Evolutionary conservation across 2,113 vertebrate species (phyloP).

Genomic region (Loxodonta africana): DNA sequence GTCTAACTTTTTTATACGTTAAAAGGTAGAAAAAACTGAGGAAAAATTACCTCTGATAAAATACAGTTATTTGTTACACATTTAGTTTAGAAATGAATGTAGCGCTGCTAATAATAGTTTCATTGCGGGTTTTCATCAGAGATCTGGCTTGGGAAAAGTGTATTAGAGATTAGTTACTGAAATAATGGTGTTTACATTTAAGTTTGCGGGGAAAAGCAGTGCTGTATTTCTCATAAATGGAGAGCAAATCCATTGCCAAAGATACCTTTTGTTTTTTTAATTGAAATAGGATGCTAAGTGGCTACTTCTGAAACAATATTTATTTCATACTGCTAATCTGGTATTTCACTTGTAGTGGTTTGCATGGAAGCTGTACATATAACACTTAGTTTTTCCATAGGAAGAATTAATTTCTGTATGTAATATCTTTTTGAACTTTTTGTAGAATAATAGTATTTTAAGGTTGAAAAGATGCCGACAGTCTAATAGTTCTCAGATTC

Average conservation of each 20-base stretch:
- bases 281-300: not conserved
- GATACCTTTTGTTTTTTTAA: not conserved
- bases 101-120: not conserved
- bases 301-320: not conserved
- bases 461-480: constrained; percentile 3
- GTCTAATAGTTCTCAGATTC: constrained; percentile 36
- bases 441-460: not conserved
- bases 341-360: not conserved
- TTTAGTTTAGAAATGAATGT: constrained; percentile 19
- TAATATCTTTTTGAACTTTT: not conserved
- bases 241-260: not conserved
- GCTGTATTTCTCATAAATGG: not conserved
- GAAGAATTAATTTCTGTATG: not conserved
- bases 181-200: constrained; percentile 41
- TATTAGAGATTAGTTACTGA: not conserved
- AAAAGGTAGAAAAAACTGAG: constrained; percentile 48
- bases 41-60: not conserved
- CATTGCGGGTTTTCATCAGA: constrained; percentile 33
- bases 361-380: not conserved
- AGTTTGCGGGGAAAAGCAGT: not conserved
- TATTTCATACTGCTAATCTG: not conserved
- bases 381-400: constrained; percentile 12
- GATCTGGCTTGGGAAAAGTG: not conserved
- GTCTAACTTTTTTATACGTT: constrained; percentile 8
- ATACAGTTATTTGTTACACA: not conserved